Percentiles rank a stretch among this genome's conserved stretches.
Conservation (phyloP, 2,888 invertebrate genomes). For the Dryadula phaetusa region DNA sequence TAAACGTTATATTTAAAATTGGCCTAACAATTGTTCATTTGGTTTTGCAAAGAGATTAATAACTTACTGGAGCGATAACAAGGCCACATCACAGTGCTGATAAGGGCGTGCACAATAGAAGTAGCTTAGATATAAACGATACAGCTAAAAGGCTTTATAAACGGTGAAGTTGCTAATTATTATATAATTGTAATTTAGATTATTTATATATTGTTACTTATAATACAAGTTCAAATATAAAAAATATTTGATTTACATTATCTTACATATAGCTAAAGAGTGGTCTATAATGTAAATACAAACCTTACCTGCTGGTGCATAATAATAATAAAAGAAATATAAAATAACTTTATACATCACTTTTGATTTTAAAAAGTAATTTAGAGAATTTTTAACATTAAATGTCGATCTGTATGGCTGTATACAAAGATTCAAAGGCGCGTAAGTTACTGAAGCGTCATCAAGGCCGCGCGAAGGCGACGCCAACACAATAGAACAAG, state of each 20-base stretch:
- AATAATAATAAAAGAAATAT: too few species aligned
- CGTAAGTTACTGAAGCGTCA: conserved; percentile 19
- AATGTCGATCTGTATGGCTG: not conserved
- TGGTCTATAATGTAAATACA: too few species aligned
- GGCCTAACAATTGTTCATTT: not conserved
- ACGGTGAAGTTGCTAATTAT: too few species aligned
- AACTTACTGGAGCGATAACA: conserved; percentile 39
- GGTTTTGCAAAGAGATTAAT: conserved; percentile 39
- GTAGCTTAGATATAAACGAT: conserved; percentile 30
- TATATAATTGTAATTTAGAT: too few species aligned
- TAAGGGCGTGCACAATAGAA: conserved; percentile 30
- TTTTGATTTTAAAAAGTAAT: not conserved
- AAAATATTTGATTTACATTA: too few species aligned
- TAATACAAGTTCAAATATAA: too few species aligned
- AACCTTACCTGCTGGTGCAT: too few species aligned
- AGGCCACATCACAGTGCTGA: conserved; percentile 26
- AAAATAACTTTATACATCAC: too few species aligned
- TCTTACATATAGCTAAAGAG: too few species aligned
- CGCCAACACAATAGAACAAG: conserved; percentile 22
- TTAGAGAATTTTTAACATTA: not conserved
- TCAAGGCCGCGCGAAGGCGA: conserved; percentile 23
- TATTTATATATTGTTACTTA: too few species aligned
- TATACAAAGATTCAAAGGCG: conserved; percentile 16
- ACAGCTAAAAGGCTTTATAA: conserved; percentile 34
- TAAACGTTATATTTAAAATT: not conserved